Conservation (phyloP, 2,888 invertebrate genomes). For the Oxystoma pomonae region DNA sequence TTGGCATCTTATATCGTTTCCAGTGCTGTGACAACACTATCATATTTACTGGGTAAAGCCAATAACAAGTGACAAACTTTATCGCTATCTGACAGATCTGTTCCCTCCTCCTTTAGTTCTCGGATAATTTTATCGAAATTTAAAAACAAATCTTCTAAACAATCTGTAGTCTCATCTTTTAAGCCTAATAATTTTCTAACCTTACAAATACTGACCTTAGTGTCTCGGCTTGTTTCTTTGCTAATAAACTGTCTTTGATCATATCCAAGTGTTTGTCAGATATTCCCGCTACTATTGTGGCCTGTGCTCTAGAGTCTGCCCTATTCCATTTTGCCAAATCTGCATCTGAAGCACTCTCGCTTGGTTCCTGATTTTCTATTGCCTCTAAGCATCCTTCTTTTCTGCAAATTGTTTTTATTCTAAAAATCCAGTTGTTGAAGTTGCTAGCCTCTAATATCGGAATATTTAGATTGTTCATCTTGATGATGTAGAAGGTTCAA, state of each 20-base stretch:
- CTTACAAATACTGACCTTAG: neutral
- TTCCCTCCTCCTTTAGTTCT: too few relatives aligned
- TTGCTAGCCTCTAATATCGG: neutral
- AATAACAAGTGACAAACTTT: too few relatives aligned
- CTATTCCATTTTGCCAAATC: neutral
- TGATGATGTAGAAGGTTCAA: too few relatives aligned
- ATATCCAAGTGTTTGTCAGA: neutral
- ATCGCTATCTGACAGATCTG: too few relatives aligned
- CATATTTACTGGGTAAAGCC: too few relatives aligned
- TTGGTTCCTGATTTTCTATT: neutral
- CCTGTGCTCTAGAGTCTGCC: neutral
- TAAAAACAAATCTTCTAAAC: too few relatives aligned
- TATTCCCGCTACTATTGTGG: neutral
- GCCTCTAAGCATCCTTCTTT: neutral
- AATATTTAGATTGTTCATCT: neutral
- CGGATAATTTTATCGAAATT: too few relatives aligned
- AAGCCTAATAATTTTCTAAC: too few relatives aligned
- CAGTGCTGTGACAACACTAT: too few relatives aligned
- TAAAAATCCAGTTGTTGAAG: neutral
- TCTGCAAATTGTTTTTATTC: neutral
- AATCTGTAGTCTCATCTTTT: too few relatives aligned
- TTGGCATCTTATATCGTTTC: too few relatives aligned
- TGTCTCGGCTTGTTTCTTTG: neutral
- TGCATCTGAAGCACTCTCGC: neutral
- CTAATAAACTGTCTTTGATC: neutral